Evolutionary conservation across 1,140 invertebrate species (phyloP).

Genomic region (Bombyx mandarina): DNA sequence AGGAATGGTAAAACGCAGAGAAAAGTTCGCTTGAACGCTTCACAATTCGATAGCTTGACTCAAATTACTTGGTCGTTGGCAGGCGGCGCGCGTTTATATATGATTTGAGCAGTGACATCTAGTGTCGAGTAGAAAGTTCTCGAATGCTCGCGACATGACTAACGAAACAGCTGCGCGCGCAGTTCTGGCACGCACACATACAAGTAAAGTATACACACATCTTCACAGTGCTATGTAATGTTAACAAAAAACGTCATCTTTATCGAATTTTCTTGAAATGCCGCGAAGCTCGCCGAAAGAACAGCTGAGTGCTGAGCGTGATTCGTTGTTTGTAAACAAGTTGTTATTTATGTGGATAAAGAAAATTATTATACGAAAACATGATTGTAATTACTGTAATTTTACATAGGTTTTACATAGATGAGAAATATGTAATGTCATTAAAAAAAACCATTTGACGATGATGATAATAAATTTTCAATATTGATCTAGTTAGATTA

Average conservation of each 20-base stretch:
- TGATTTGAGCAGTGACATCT: conserved; percentile 38
- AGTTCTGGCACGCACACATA: conserved; percentile 1
- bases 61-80: conserved; percentile 18
- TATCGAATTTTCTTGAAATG: conserved; percentile 9
- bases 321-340: conserved; percentile 2
- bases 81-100: conserved; percentile 24
- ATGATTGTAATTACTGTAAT: no score
- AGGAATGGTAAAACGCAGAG: conserved; percentile 37
- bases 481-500: no score
- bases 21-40: conserved; percentile 13
- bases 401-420: no score
- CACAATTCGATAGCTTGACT: conserved; percentile 23
- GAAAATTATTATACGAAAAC: no score
- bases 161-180: neutral
- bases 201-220: conserved; percentile 5
- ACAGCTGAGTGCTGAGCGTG: neutral
- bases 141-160: conserved; percentile 15
- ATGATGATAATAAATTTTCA: no score
- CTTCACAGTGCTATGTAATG: neutral
- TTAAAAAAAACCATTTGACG: no score
- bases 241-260: conserved; percentile 6
- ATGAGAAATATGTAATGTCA: no score
- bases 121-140: conserved; percentile 40
- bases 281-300: no score
- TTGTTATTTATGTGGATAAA: neutral